Evolutionary conservation across 2,888 invertebrate genomes (phyloP).

Genomic region (Amphipyra berbera): DNA sequence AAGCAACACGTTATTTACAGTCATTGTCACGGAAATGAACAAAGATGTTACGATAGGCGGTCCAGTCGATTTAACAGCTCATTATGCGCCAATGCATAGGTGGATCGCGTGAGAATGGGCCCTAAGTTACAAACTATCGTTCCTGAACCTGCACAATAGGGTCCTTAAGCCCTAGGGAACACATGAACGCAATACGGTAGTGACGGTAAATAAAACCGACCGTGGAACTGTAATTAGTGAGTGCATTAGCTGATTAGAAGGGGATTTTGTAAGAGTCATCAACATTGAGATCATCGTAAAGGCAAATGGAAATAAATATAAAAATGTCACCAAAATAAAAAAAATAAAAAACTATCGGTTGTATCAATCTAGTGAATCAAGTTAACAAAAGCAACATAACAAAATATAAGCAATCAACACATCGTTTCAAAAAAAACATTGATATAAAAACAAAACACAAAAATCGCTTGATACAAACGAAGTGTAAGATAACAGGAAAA

Average conservation of each 20-base stretch:
- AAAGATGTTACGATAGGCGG: conserved; percentile 56
- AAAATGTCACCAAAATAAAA: not conserved
- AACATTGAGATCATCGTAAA: not conserved
- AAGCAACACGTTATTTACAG: conserved; percentile 46
- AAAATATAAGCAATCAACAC: conserved; percentile 41
- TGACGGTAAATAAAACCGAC: conserved; percentile 42
- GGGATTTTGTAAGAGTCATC: conserved; percentile 16
- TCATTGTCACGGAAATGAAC: conserved; percentile 56
- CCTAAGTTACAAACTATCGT: conserved; percentile 51
- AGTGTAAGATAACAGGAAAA: conserved; percentile 68
- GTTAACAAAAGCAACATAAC: conserved; percentile 8
- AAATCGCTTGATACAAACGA: conserved; percentile 63
- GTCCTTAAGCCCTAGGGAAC: conserved; percentile 53
- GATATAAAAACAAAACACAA: conserved; percentile 58
- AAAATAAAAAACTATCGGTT: not conserved
- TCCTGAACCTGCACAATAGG: conserved; percentile 45
- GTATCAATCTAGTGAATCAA: conserved; percentile 13
- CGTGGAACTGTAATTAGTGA: conserved; percentile 43
- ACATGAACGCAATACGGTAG: conserved; percentile 41
- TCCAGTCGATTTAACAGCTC: conserved; percentile 55
- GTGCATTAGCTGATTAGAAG: conserved; percentile 57
- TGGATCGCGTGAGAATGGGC: conserved; percentile 56
- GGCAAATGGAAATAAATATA: not conserved
- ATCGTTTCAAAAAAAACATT: conserved; percentile 34
- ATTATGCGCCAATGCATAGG: conserved; percentile 43